A percentile compares a stretch with the other conserved stretches of the same genome.
Conservation (phyloP, 2,888 invertebrate species). For the Rotaria sp. region DNA sequence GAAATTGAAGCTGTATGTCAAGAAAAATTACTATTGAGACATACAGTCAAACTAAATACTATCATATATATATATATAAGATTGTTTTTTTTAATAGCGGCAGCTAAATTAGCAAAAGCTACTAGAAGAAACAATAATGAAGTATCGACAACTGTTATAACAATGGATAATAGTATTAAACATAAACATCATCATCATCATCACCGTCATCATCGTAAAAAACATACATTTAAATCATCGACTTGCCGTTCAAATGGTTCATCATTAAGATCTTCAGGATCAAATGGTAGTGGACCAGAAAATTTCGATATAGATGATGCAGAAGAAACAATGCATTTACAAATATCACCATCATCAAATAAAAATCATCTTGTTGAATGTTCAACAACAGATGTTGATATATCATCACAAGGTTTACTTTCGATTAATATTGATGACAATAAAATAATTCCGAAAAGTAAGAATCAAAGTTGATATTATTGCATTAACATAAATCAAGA, state of each 20-base stretch:
- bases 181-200: not conserved
- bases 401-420: not conserved
- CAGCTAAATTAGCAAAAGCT: slow-evolving; percentile 42
- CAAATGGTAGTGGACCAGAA: not conserved
- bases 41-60: not conserved
- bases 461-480: not conserved
- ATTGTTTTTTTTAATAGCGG: slow-evolving; percentile 33
- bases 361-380: not conserved
- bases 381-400: not conserved
- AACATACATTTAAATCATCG: not conserved
- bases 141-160: not conserved
- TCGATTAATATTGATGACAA: not conserved
- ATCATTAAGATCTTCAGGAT: not conserved
- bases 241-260: not conserved
- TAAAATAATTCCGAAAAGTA: not conserved
- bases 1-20: too few species aligned
- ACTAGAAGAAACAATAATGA: not conserved
- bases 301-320: not conserved
- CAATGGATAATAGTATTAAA: too few species aligned
- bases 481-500: too few species aligned
- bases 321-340: not conserved
- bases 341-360: not conserved
- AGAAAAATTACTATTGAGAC: too few species aligned
- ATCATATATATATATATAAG: not conserved
- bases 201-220: not conserved